Conservation (phyloP, 2,797 vertebrate species). For the Tapirus indicus region DNA sequence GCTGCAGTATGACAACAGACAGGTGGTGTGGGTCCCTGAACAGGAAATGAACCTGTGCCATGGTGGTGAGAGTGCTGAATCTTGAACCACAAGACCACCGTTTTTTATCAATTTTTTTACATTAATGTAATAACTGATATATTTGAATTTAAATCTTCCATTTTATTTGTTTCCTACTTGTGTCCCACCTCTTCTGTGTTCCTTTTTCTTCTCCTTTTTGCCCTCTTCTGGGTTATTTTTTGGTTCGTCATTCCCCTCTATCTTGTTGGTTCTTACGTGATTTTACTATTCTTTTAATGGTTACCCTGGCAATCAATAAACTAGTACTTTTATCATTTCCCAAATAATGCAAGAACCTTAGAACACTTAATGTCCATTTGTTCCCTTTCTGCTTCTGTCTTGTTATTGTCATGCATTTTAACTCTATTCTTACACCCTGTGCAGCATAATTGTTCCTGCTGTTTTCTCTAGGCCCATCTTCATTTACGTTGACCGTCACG, state of each 20-base stretch:
- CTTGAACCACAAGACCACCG: too few relatives aligned
- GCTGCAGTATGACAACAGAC: too few relatives aligned
- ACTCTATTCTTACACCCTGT: background rate
- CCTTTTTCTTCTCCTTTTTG: background rate
- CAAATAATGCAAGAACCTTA: background rate
- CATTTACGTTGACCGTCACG: background rate
- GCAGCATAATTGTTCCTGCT: background rate
- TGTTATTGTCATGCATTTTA: background rate
- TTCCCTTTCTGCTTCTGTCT: background rate
- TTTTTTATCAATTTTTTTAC: background rate
- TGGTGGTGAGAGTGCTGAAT: too few relatives aligned
- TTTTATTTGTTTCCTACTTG: background rate
- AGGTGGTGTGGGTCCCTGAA: too few relatives aligned
- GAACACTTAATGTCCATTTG: background rate
- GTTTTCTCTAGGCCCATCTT: background rate
- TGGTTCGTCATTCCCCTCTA: background rate
- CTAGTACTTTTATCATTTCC: background rate
- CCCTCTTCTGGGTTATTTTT: background rate
- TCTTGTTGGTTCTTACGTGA: background rate
- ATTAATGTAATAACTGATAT: background rate
- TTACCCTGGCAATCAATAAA: background rate
- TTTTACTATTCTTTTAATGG: constrained; percentile 23
- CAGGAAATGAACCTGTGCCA: too few relatives aligned
- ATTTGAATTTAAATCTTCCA: background rate
- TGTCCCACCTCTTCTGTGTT: background rate